Percentiles rank a stretch among this genome's conserved stretches.
phyloP scores from a whole-genome alignment of 2,888 invertebrate species.

The Lasius platythorax region DNA sequence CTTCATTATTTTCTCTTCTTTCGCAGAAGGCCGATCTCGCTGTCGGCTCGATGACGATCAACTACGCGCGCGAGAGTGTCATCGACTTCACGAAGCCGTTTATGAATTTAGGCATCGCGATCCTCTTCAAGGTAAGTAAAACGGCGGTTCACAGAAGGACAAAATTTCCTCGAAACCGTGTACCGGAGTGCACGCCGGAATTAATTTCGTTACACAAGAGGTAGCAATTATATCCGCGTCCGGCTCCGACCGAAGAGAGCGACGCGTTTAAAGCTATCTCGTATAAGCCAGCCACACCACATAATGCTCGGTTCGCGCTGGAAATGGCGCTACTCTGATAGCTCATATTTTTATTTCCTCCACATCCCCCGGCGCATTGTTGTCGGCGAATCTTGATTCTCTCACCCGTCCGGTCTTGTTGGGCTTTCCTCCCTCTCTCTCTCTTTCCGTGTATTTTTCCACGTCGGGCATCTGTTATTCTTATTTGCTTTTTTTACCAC shows the following conservation, averaged over 20 bases:
- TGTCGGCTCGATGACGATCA: constrained; percentile 96
- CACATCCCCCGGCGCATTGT: constrained; percentile 1
- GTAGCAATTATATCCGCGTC: constrained; percentile 63
- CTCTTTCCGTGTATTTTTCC: constrained; percentile 35
- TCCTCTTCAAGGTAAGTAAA: constrained; percentile 91
- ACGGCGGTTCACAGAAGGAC: background rate
- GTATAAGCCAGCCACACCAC: constrained; percentile 36
- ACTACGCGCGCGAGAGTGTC: constrained; percentile 94
- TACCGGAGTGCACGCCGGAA: constrained; percentile 19
- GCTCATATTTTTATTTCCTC: constrained; percentile 54
- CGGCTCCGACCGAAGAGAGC: constrained; percentile 6
- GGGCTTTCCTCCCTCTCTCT: background rate
- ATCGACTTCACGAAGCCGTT: constrained; percentile 97
- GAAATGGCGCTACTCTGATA: constrained; percentile 35
- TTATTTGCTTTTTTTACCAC: constrained; percentile 38
- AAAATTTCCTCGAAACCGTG: background rate
- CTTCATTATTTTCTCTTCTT: constrained; percentile 50
- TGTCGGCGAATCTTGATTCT: constrained; percentile 49
- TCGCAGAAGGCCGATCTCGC: constrained; percentile 94
- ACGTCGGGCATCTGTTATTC: constrained; percentile 37
- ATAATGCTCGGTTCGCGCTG: constrained; percentile 30
- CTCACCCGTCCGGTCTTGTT: constrained; percentile 48
- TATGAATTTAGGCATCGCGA: constrained; percentile 96
- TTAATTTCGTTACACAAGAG: constrained; percentile 58
- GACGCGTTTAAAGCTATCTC: constrained; percentile 39